Conservation (phyloP, 2,888 invertebrate species). For the Xylocampa areola region DNA sequence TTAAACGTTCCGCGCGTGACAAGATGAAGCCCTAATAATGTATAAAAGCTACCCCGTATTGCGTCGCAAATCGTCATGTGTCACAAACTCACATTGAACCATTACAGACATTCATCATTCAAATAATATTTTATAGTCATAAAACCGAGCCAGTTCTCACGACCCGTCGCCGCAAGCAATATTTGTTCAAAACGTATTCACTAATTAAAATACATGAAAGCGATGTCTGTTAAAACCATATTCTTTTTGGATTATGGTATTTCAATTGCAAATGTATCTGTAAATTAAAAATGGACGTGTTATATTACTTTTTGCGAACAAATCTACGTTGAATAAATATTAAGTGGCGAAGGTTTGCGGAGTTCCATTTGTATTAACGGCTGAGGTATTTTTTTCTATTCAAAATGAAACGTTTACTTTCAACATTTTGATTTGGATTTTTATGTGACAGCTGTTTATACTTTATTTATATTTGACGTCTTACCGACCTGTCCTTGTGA, state of each 20-base stretch:
- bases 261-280: constrained; percentile 49
- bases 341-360: background rate
- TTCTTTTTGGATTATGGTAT: constrained; percentile 43
- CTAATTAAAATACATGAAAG: constrained; percentile 45
- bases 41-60: no score
- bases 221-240: constrained; percentile 20
- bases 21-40: no score
- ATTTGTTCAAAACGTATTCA: constrained; percentile 31
- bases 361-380: constrained; percentile 1
- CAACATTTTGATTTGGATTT: background rate
- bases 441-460: no score
- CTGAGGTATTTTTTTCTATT: constrained; percentile 6
- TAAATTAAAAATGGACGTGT: constrained; percentile 38
- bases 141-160: background rate
- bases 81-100: no score
- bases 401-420: constrained; percentile 1
- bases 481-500: background rate
- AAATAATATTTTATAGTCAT: background rate
- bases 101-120: background rate
- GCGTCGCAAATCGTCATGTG: no score
- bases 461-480: no score
- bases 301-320: constrained; percentile 29
- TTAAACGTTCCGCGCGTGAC: no score
- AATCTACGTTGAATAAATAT: constrained; percentile 40
- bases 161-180: constrained; percentile 1